phyloP scores from a whole-genome alignment of 2,113 vertebrate species.

The Pelecanus crispus region DNA sequence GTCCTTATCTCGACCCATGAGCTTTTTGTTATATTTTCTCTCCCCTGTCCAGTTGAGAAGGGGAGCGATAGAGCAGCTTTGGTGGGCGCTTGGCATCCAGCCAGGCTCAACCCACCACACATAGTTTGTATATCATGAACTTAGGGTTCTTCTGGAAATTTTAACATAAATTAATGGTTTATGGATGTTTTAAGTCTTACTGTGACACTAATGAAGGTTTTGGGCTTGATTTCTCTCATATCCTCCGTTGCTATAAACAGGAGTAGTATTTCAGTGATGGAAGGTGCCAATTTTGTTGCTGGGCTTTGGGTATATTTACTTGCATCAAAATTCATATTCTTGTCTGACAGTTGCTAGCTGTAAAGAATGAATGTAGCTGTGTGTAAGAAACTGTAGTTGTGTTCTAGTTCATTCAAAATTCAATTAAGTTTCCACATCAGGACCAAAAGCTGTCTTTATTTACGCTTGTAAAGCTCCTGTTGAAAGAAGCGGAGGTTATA shows the following conservation, averaged over 20 bases:
- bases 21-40: no score
- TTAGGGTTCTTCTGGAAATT: not conserved
- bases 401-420: slow-evolving; percentile 11
- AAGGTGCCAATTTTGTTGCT: not conserved
- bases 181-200: not conserved
- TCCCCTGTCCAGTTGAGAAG: no score
- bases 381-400: not conserved
- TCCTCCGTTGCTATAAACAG: accelerated
- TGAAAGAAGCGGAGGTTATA: not conserved
- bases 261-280: not conserved
- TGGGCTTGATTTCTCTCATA: not conserved
- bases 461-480: not conserved
- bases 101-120: no score
- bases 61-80: no score
- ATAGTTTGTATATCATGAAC: not conserved
- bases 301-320: not conserved
- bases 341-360: not conserved
- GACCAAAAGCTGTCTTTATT: slow-evolving; percentile 8
- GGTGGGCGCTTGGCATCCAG: no score
- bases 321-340: not conserved
- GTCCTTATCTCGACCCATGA: no score
- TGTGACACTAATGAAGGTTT: not conserved
- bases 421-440: not conserved
- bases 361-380: not conserved
- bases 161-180: not conserved